These are phyloP conservation scores for Mesocentrotus franciscanus DNA, from an alignment of 53 echinoderm and acorn worm species.

Conservation along the genomic window DNA sequence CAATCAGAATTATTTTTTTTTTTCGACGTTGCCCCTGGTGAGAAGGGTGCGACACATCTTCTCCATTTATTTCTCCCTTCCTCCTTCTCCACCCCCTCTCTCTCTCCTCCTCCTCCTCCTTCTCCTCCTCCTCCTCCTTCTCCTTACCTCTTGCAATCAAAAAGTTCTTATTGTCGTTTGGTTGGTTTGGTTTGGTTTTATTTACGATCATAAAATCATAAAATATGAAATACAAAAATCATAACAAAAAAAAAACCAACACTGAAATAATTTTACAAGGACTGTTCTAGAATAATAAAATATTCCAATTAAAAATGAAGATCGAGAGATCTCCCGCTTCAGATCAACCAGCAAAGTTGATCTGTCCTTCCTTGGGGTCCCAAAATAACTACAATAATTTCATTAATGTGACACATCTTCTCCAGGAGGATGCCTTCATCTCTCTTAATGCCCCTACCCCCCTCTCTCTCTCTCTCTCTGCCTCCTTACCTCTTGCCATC, in stretches of 20 bases:
- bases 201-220: too few species aligned
- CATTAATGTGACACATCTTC: constrained; percentile 97
- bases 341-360: too few species aligned
- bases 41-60: constrained; percentile 96
- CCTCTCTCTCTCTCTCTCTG: neutral
- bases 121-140: neutral
- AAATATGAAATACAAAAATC: too few species aligned
- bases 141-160: neutral
- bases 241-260: too few species aligned
- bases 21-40: constrained; percentile 88
- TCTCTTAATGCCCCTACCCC: neutral
- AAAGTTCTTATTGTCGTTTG: too few species aligned
- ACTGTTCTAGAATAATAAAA: too few species aligned
- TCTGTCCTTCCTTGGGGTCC: too few species aligned
- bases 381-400: too few species aligned
- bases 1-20: constrained; percentile 52
- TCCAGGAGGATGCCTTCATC: neutral
- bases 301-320: too few species aligned
- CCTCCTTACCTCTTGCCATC: constrained; percentile 59
- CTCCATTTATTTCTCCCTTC: neutral
- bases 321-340: too few species aligned
- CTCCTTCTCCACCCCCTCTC: neutral
- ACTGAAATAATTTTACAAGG: too few species aligned
- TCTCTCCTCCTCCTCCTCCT: neutral
- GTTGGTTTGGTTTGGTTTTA: too few species aligned